A percentile compares a stretch with the other conserved stretches of the same genome.
phyloP scores from a whole-genome alignment of 2,113 vertebrate species.

The Redunca redunca region DNA sequence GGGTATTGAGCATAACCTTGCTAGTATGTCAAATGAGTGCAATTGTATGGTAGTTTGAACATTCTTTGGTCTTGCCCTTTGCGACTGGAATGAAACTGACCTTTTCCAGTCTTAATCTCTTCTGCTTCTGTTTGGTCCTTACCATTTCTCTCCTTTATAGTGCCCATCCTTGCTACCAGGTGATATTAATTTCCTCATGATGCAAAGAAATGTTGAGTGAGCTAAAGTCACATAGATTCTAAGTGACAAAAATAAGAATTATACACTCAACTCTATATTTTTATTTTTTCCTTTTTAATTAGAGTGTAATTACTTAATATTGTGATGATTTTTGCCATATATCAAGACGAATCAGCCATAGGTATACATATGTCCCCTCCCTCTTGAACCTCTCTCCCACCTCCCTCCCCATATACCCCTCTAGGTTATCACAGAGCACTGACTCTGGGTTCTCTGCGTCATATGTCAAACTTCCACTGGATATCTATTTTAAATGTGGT shows the following conservation, averaged over 20 bases:
- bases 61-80: background rate
- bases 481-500: background rate
- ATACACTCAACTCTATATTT: background rate
- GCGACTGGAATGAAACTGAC: background rate
- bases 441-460: background rate
- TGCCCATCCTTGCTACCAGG: background rate
- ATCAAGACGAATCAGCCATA: background rate
- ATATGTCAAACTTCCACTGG: background rate
- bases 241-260: background rate
- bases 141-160: background rate
- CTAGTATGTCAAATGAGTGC: background rate
- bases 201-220: background rate
- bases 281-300: background rate
- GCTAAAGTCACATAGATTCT: background rate
- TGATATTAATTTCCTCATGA: background rate
- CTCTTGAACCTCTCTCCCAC: background rate
- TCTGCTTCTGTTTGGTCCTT: background rate
- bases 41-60: background rate
- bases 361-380: background rate
- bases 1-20: background rate
- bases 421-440: background rate
- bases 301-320: background rate
- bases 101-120: background rate
- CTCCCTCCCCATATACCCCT: background rate
- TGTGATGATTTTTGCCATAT: background rate